These are phyloP conservation scores for Podarcis raffonei DNA, from an alignment of 2,113 vertebrate genomes.

Conservation along the genomic window DNA sequence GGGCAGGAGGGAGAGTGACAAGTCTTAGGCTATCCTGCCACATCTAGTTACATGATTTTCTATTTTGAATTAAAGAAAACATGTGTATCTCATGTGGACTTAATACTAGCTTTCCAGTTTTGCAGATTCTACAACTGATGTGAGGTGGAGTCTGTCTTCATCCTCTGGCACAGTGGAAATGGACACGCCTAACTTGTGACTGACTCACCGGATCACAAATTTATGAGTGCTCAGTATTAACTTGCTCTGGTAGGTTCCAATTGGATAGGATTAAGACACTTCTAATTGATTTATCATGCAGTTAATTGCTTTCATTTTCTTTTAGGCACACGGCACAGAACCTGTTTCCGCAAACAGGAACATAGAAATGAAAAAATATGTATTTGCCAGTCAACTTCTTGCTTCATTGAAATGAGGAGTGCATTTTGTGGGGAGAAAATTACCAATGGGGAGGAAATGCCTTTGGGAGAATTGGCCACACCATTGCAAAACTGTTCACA, in stretches of 20 bases:
- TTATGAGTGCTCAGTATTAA: not conserved
- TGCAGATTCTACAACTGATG: not conserved
- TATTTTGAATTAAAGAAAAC: not conserved
- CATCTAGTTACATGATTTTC: not conserved
- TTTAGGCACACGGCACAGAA: not conserved
- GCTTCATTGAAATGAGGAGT: not conserved
- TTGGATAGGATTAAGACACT: constrained; percentile 6
- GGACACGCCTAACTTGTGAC: constrained; percentile 11
- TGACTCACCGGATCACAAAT: constrained; percentile 3
- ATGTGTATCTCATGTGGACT: not conserved
- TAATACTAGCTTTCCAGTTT: not conserved
- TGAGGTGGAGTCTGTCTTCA: not conserved
- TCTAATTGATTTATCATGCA: constrained; percentile 31
- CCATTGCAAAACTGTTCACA: not conserved
- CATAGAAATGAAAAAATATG: too few species aligned
- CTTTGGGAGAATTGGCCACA: not conserved
- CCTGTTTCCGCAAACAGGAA: too few species aligned
- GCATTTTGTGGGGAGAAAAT: not conserved
- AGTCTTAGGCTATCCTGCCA: not conserved
- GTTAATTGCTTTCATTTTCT: constrained; percentile 18
- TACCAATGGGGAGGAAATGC: not conserved
- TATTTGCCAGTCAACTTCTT: not conserved
- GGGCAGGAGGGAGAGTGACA: not conserved
- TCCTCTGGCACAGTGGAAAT: constrained; percentile 1
- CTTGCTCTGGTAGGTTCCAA: constrained; percentile 4